These are phyloP conservation scores for Chloromyia formosa DNA, from an alignment of 2,888 invertebrate species.

Conservation along the genomic window DNA sequence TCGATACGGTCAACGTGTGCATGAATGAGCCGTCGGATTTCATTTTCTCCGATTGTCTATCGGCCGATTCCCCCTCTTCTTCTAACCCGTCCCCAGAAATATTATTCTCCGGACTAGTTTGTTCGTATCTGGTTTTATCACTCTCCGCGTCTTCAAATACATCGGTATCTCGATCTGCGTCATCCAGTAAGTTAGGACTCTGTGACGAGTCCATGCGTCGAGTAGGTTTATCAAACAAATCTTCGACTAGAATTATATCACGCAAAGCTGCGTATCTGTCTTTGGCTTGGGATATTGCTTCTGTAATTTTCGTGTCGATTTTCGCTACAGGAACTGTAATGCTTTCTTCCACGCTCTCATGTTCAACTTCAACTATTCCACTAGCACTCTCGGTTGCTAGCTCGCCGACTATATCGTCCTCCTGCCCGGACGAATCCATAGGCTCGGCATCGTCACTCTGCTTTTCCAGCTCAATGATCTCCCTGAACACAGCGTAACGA, in stretches of 20 bases:
- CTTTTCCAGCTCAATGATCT: slow-evolving; percentile 80
- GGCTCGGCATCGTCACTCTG: slow-evolving; percentile 63
- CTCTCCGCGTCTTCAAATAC: slow-evolving; percentile 58
- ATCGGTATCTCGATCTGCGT: slow-evolving; percentile 65
- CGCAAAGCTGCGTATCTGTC: slow-evolving; percentile 85
- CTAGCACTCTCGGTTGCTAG: neutral
- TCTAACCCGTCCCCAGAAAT: slow-evolving; percentile 60
- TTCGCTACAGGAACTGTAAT: slow-evolving; percentile 55
- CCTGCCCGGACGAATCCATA: neutral
- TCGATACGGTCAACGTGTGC: slow-evolving; percentile 53
- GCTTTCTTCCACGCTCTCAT: slow-evolving; percentile 48
- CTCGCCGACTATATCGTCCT: slow-evolving; percentile 54
- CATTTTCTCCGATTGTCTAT: slow-evolving; percentile 54
- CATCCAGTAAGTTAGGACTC: slow-evolving; percentile 63
- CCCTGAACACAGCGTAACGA: slow-evolving; percentile 87
- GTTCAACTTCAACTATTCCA: neutral
- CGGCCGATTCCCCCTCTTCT: slow-evolving; percentile 56
- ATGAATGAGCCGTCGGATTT: slow-evolving; percentile 50
- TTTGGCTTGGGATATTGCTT: slow-evolving; percentile 66
- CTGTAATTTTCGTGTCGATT: slow-evolving; percentile 66
- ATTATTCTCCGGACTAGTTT: slow-evolving; percentile 60
- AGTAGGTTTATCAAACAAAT: slow-evolving; percentile 65
- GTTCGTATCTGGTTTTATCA: slow-evolving; percentile 59
- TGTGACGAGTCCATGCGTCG: slow-evolving; percentile 53
- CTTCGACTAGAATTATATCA: slow-evolving; percentile 76